Evolutionary conservation across 2,113 vertebrate genomes (phyloP).

Genomic region (Toxotes chatareus): DNA sequence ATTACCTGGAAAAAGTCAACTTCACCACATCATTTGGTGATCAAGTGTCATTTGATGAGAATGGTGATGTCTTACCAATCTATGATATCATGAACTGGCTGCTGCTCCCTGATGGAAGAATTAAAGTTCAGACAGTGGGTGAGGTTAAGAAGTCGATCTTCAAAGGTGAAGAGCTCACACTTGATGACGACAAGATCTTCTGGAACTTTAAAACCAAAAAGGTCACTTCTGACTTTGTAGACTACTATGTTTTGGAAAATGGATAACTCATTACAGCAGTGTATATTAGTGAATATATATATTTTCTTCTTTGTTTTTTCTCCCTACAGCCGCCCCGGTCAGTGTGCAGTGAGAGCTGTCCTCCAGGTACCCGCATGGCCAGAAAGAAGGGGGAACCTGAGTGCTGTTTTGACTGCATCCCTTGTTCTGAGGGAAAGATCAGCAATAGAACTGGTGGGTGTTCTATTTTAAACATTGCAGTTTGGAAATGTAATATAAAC

Average conservation of each 20-base stretch:
- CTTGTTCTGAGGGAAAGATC: slow-evolving; percentile 83
- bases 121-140: slow-evolving; percentile 62
- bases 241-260: neutral
- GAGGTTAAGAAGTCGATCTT: slow-evolving; percentile 57
- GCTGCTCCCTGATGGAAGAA: slow-evolving; percentile 54
- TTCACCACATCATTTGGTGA: slow-evolving; percentile 80
- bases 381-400: slow-evolving; percentile 80
- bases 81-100: slow-evolving; percentile 82
- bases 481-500: neutral
- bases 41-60: slow-evolving; percentile 76
- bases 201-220: slow-evolving; percentile 63
- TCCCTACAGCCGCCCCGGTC: slow-evolving; percentile 49
- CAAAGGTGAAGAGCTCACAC: slow-evolving; percentile 61
- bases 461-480: neutral
- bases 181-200: slow-evolving; percentile 74
- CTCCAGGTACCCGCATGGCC: slow-evolving; percentile 80
- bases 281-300: neutral
- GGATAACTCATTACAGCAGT: neutral
- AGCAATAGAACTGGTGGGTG: slow-evolving; percentile 76
- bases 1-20: slow-evolving; percentile 78
- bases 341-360: slow-evolving; percentile 83
- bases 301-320: neutral
- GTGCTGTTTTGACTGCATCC: slow-evolving; percentile 87
- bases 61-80: slow-evolving; percentile 77
- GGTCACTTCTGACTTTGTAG: slow-evolving; percentile 36